Evolutionary conservation across 2,888 invertebrate species (phyloP), one percentile per base, ranked within the genome.

Genomic region (Temnothorax unifasciatus): DNA sequence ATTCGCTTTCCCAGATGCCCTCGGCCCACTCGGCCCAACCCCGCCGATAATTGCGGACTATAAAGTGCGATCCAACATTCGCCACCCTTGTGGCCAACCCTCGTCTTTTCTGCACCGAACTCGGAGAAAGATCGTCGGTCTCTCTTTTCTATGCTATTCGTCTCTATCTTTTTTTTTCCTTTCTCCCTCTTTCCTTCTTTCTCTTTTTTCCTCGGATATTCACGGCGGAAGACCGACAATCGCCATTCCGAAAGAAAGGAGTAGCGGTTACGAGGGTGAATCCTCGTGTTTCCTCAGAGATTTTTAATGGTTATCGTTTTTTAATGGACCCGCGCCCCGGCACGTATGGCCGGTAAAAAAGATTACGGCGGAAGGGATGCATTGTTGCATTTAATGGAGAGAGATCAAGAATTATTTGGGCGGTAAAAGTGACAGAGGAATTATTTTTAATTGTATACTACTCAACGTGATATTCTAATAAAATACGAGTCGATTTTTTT

Each of bases 11-110:
- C 86, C 85, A 81, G 82, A 82, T 64, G 77, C 63, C 83, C 84
- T 73, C 77, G 77, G 77, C 25, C 88, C 79, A 61, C 84, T 73
- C 77, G 77, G 77, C 25, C 88, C 79, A 61, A 73, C 82, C 85
- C 82, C 85, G 81, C 87, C 91, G 90, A 92, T 94, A 93, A 94
- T 93, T 93, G 91, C 86, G 66, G 83, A 82, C 88, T 89, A 88
- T 92, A 90, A 92, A 93, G 88, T 89, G 86, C 89, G 88, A 89
- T 91, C 88, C 77, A 73, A 83, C 84, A 50, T 73, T 85, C 79
- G 3, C 74, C 69, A 61, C 57, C 52, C 38, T 25, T 38, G 47
- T 18, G 75, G 38, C 75, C 59, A 47, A 59, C 57, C 79, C 54
- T 59, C 59, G 34, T 21, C 59, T 79, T 59, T 74, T 74, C 44